phyloP scores from a whole-genome alignment of 2,888 invertebrate genomes.

The Odiellus spinosus region DNA sequence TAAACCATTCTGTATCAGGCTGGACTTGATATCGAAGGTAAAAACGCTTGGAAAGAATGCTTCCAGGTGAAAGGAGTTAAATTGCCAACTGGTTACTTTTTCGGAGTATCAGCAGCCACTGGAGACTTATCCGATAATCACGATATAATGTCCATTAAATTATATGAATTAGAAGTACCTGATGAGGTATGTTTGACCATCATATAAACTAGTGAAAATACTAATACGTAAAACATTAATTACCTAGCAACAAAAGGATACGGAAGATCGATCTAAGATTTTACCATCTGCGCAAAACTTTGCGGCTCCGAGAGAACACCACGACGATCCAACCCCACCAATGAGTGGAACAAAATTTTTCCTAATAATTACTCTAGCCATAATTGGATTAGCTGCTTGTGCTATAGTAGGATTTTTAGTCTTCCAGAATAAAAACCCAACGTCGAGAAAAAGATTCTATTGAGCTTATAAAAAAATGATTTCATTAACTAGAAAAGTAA shows the following conservation, averaged over 20 bases:
- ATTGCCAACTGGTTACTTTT: slow-evolving; percentile 85
- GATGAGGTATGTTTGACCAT: slow-evolving; percentile 38
- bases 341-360: slow-evolving; percentile 84
- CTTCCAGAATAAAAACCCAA: slow-evolving; percentile 81
- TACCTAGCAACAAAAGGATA: slow-evolving; percentile 30
- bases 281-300: slow-evolving; percentile 74
- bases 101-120: slow-evolving; percentile 88
- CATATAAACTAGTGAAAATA: not conserved
- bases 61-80: slow-evolving; percentile 72
- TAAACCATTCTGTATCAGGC: slow-evolving; percentile 41
- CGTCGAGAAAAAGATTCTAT: slow-evolving; percentile 71
- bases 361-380: slow-evolving; percentile 64
- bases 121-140: slow-evolving; percentile 87
- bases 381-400: slow-evolving; percentile 63
- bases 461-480: slow-evolving; percentile 26
- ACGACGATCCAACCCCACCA: slow-evolving; percentile 42
- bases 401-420: slow-evolving; percentile 79
- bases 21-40: slow-evolving; percentile 76
- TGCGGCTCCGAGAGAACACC: slow-evolving; percentile 57
- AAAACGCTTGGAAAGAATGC: slow-evolving; percentile 86
- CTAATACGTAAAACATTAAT: slow-evolving; percentile 2
- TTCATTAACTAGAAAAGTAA: too few species aligned
- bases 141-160: slow-evolving; percentile 76
- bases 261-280: slow-evolving; percentile 59
- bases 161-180: slow-evolving; percentile 74